These are phyloP conservation scores for Microtus ochrogaster DNA, from an alignment of 2,113 vertebrate species.

Conservation along the genomic window DNA sequence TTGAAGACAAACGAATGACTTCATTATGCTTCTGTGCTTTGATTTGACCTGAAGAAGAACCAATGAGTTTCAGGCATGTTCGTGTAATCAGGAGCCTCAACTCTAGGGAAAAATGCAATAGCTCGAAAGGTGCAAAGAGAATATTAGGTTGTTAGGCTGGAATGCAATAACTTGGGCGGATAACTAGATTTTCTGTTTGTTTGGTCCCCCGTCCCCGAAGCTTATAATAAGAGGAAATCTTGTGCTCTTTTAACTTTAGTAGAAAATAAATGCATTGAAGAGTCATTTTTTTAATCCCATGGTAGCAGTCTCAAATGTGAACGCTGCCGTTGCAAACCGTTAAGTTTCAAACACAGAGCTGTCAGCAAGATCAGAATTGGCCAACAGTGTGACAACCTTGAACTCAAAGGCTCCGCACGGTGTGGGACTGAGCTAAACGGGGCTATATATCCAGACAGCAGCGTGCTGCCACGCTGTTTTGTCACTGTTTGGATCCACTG, in stretches of 20 bases:
- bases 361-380: background rate
- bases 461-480: background rate
- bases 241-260: background rate
- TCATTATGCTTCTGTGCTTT: background rate
- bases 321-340: background rate
- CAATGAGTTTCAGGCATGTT: background rate
- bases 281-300: background rate
- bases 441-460: background rate
- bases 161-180: background rate
- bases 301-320: constrained; percentile 19
- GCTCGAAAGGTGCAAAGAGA: background rate
- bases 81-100: background rate
- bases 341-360: constrained; percentile 33
- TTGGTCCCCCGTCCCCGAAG: background rate
- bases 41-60: background rate
- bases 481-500: constrained; percentile 11
- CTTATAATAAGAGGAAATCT: background rate
- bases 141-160: background rate
- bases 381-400: background rate
- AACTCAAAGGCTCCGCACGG: background rate
- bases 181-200: background rate
- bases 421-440: background rate
- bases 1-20: background rate
- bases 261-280: background rate
- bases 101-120: background rate